Conservation (phyloP, 2,888 invertebrate genomes). For the Metalampra italica region DNA sequence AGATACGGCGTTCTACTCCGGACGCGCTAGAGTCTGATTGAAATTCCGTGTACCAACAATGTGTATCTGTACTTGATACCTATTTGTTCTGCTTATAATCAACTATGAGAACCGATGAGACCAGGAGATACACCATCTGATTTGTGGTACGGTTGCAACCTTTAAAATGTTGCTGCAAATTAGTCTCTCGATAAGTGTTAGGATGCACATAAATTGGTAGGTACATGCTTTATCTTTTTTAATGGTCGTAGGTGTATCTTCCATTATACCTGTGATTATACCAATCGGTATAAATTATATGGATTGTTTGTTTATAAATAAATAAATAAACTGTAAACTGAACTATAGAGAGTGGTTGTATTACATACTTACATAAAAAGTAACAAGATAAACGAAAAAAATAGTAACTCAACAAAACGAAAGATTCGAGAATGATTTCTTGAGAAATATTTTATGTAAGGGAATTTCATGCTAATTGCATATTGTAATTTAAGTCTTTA, state of each 20-base stretch:
- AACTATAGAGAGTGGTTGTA: too few relatives aligned
- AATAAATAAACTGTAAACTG: neutral
- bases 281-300: neutral
- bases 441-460: too few relatives aligned
- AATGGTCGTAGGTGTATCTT: conserved; percentile 10
- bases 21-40: conserved; percentile 51
- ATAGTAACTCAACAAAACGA: too few relatives aligned
- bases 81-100: conserved; percentile 64
- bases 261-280: neutral
- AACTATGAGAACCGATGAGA: conserved; percentile 59
- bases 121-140: conserved; percentile 40
- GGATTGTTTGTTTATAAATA: neutral
- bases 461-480: too few relatives aligned
- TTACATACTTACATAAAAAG: too few relatives aligned
- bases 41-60: conserved; percentile 75
- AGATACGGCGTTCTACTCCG: conserved; percentile 20
- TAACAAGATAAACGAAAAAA: too few relatives aligned
- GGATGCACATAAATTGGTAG: conserved; percentile 48
- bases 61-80: conserved; percentile 60
- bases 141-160: conserved; percentile 48
- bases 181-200: conserved; percentile 62
- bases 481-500: too few relatives aligned
- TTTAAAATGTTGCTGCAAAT: conserved; percentile 63
- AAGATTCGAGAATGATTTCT: too few relatives aligned
- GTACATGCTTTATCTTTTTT: conserved; percentile 23